A percentile compares a stretch with the other conserved stretches of the same genome.
Evolutionary conservation across 2,888 invertebrate species (phyloP).

Genomic region (Drosophila meridionalis): DNA sequence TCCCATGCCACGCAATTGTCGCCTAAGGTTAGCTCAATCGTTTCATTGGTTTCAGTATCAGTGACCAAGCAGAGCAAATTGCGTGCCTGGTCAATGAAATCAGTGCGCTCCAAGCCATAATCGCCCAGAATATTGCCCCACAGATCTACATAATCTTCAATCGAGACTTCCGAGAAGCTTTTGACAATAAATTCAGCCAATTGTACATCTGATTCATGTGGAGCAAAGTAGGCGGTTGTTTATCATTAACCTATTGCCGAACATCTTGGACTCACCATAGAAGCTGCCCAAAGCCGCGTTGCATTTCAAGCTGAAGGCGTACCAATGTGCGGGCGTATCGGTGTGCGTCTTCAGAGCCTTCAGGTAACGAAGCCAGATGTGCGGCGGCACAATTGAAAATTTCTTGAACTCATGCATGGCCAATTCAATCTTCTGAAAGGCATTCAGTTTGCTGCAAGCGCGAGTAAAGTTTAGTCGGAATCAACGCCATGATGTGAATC

Average conservation of each 20-base stretch:
- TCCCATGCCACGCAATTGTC: constrained; percentile 41
- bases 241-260: not conserved
- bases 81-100: constrained; percentile 31
- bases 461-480: not conserved
- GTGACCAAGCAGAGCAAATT: not conserved
- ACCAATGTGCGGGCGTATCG: constrained; percentile 45
- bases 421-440: constrained; percentile 40
- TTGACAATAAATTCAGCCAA: constrained; percentile 47
- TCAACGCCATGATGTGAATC: not conserved
- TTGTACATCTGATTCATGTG: constrained; percentile 33
- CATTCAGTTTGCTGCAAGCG: constrained; percentile 45
- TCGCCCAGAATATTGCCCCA: constrained; percentile 56
- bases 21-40: constrained; percentile 26
- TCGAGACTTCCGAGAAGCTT: constrained; percentile 8
- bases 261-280: constrained; percentile 44
- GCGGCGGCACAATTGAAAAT: constrained; percentile 39
- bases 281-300: constrained; percentile 33
- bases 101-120: constrained; percentile 50
- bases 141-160: constrained; percentile 16
- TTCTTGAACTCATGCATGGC: constrained; percentile 28
- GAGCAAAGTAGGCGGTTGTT: not conserved
- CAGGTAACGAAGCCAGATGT: constrained; percentile 57
- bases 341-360: constrained; percentile 37
- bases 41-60: not conserved
- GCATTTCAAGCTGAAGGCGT: constrained; percentile 35